These are phyloP conservation scores for Sialia sialis DNA, from an alignment of 2,113 vertebrate species.

Conservation along the genomic window DNA sequence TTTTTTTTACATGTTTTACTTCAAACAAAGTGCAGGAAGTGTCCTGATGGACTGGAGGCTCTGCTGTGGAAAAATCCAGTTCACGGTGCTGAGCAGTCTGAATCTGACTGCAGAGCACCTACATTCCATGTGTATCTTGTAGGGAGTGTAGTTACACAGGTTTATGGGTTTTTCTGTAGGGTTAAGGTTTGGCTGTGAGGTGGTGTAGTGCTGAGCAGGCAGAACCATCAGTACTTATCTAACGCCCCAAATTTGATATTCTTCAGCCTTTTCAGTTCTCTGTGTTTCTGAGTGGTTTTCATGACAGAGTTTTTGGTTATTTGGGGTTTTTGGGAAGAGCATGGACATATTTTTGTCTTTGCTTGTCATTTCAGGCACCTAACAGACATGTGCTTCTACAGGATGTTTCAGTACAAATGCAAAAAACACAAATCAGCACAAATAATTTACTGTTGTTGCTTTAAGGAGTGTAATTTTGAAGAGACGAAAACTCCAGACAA, in stretches of 20 bases:
- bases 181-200: neutral
- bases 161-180: neutral
- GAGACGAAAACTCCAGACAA: neutral
- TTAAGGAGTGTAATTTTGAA: neutral
- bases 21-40: neutral
- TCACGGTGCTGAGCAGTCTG: neutral
- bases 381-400: neutral
- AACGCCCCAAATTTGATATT: neutral
- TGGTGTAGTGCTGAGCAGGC: neutral
- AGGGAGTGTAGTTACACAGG: neutral
- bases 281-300: neutral
- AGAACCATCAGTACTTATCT: neutral
- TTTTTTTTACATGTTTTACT: neutral
- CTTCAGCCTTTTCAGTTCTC: neutral
- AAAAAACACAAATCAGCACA: neutral
- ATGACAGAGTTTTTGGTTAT: neutral
- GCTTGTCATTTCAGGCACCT: neutral
- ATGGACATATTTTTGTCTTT: neutral
- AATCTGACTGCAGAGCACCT: neutral
- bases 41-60: neutral
- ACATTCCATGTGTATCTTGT: rapidly evolving
- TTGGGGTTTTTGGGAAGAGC: neutral
- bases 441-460: neutral
- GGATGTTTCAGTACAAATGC: neutral
- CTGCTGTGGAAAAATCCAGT: neutral